Evolutionary conservation across 1,140 invertebrate species (phyloP), one percentile per base, ranked within the genome.

Genomic region (Bombus superbus): DNA sequence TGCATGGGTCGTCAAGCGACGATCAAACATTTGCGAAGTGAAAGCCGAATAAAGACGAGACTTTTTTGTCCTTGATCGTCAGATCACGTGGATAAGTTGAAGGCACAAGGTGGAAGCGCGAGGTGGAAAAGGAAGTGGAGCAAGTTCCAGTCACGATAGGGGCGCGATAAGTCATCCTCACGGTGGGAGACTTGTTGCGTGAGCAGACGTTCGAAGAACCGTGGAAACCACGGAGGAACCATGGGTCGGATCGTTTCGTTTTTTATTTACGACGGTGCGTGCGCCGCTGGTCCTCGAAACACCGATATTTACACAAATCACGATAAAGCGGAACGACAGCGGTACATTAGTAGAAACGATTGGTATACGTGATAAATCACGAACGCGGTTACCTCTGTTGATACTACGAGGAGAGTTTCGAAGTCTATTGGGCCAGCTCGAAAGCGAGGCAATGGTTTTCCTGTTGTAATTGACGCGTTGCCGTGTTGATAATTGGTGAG

Each of bases 131-230:
- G 40, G 76, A 82, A 86, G 76, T 82, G 62, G 80, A 82, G 72
- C 84, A 62, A 44, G 25, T 62, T 71, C 38, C 32, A 81, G 75
- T 81, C 88, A 81, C 76, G 89, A 90, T 84, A 72, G 66, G 83
- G 81, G 78, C 47, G 73, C 88, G 82, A 90, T 90, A 89, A 90
- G 89, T 89, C 89, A 90, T 89, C 85, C 73, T 68, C 88, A 40
- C 76, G 68, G 81, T 66, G 64, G 83, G 86, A 73, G 81, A 88
- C 89, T 90, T 88, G 89, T 90, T 90, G 89, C 89, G 89, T 90
- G 88, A 90, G 89, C 79, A 64, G 64, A 80, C 71, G 79, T 38
- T 32, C 62, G 83, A 66, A 71, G 74, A 84, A 76, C 40, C 80
- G 75, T 83, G 69, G 80, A 73, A 81, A 81, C 76, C 40, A 68